Evolutionary conservation across 2,113 vertebrate genomes (phyloP).

Genomic region (Mormyrus iriodes): DNA sequence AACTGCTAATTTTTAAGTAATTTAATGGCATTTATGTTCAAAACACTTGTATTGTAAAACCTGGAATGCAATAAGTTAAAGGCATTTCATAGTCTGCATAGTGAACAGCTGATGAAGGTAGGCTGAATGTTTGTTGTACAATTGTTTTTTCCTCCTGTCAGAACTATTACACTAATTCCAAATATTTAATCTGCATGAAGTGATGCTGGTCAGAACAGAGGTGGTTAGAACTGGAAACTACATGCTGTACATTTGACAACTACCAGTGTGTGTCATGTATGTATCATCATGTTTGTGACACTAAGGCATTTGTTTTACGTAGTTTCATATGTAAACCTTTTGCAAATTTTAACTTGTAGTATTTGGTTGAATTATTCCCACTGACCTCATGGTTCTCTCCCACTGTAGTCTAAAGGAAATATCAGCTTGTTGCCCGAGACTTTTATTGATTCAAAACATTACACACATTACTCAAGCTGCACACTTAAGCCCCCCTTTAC

Average conservation of each 20-base stretch:
- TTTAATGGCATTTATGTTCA: neutral
- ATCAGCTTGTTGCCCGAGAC: neutral
- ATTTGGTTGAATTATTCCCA: neutral
- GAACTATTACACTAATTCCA: neutral
- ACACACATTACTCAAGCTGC: neutral
- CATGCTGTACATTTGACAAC: neutral
- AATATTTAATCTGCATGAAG: neutral
- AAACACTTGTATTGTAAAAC: neutral
- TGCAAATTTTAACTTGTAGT: neutral
- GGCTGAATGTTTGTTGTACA: neutral
- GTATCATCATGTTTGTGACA: neutral
- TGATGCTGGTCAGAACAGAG: neutral
- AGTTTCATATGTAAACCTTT: neutral
- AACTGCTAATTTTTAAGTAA: neutral
- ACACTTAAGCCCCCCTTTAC: neutral
- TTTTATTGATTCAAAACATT: neutral
- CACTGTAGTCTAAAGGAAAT: neutral
- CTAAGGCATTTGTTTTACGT: neutral
- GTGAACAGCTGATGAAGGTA: neutral
- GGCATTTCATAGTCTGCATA: neutral
- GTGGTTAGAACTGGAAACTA: neutral
- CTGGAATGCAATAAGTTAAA: neutral
- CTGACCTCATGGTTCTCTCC: neutral
- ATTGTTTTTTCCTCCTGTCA: neutral
- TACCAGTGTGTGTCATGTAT: neutral